Base-by-base conservation (phyloP, 2,797 vertebrate genomes). In the Clarias laeviceps region DNA sequence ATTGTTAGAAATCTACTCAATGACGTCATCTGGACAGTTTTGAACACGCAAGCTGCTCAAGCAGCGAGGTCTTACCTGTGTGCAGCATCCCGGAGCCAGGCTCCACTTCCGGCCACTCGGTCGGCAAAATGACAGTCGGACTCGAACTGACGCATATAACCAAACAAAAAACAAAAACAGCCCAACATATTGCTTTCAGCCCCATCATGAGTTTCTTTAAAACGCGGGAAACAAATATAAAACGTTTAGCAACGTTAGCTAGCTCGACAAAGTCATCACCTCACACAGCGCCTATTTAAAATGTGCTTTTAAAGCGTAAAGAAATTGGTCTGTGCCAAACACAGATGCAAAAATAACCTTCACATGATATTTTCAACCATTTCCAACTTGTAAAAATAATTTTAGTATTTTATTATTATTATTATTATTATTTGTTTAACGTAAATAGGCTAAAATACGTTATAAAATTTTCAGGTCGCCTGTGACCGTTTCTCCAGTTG, bases 71-170 rank as follows among this genome's bases (percentile, higher is more conserved):
- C 87, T 90, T 91, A 96, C 95, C 94, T 90, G 92, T 50, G 20
- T 78, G 89, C 79, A 91, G 88, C 90, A 92, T 92, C 86, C 95
- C 95, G 3, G 95, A 95, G 3, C 95, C 95, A 59, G 90, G 92
- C 90, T 93, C 95, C 57, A 27, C 56, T 65, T 87, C 89, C 34
- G 85, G 37, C 56, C 57, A 24, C 37, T 87, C 89, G 62, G 87
- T 84, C 8, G 68, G 64, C 12, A 27, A 50, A 32, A 27, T 66
- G 22, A 72, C 85, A 45, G 56, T 5, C 57, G 85, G 72, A 86
- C 45, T 72, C 29, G 84, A 74, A 15, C 34, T 17, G 79, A 76
- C 22, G 45, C 81, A 73, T 59, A 37, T 69, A 0, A 88, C 0
- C 0, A 93, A 78, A 76, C 82, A 86, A 22, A 93, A 84, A 11